These are phyloP conservation scores for Aegithalos caudatus DNA, from an alignment of 2,113 vertebrate genomes.

Conservation along the genomic window DNA sequence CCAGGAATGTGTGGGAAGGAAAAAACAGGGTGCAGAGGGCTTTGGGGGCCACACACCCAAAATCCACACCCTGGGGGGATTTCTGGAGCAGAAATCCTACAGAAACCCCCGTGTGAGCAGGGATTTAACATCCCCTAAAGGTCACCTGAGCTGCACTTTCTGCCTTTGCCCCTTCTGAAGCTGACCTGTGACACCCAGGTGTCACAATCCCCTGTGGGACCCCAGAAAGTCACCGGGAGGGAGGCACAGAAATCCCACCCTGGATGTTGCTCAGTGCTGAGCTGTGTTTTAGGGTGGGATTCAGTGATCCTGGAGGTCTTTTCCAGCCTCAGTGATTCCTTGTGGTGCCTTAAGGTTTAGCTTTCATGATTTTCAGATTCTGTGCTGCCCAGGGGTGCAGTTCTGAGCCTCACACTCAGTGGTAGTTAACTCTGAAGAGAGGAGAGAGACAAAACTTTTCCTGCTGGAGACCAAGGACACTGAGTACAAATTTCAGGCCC, in stretches of 20 bases:
- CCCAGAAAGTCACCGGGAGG: rapidly evolving
- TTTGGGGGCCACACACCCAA: rapidly evolving
- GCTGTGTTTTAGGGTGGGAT: neutral
- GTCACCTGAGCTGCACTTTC: neutral
- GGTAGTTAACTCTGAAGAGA: neutral
- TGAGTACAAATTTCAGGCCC: neutral
- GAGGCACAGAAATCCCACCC: rapidly evolving
- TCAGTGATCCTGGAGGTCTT: neutral
- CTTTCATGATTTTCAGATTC: neutral
- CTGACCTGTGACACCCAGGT: neutral
- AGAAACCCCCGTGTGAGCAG: rapidly evolving
- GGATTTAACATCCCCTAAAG: neutral
- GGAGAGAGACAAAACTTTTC: neutral
- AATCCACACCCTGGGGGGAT: rapidly evolving
- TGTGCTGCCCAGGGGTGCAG: neutral
- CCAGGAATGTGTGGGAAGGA: rapidly evolving
- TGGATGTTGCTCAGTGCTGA: rapidly evolving
- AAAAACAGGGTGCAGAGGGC: rapidly evolving
- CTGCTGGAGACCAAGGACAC: neutral
- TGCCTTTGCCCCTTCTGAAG: neutral
- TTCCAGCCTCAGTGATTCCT: rapidly evolving
- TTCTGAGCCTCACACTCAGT: neutral
- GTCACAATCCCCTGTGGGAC: rapidly evolving
- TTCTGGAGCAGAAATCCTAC: neutral
- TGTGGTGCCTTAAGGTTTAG: neutral